Conservation (phyloP, 1,140 invertebrate genomes). For the Saccostrea echinata region DNA sequence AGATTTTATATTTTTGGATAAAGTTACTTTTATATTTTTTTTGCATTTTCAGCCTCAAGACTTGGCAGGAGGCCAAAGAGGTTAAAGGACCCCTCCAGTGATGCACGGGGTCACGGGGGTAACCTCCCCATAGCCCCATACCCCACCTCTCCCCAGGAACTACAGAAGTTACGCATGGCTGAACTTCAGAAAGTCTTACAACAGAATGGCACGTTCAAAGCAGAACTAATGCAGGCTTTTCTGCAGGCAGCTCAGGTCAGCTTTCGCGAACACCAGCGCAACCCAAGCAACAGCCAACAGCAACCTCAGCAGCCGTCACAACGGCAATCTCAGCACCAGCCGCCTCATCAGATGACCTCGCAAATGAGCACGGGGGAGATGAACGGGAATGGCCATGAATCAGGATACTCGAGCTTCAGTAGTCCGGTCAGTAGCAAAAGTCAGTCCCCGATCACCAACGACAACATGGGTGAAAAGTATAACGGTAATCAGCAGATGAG, state of each 20-base stretch:
- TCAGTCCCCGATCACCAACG: constrained; percentile 59
- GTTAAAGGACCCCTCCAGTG: constrained; percentile 74
- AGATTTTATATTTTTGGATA: background rate
- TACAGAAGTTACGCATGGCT: constrained; percentile 73
- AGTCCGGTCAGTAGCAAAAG: constrained; percentile 66
- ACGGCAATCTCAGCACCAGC: background rate
- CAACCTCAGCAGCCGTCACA: constrained; percentile 4
- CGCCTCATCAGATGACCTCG: background rate
- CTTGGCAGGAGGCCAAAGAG: constrained; percentile 79
- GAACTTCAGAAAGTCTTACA: constrained; percentile 75
- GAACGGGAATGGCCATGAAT: constrained; percentile 49
- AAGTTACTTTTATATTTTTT: background rate
- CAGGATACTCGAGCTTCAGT: constrained; percentile 66
- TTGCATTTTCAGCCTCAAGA: constrained; percentile 76
- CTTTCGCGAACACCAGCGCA: constrained; percentile 73
- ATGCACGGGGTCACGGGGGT: constrained; percentile 59
- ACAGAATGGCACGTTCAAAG: constrained; percentile 73
- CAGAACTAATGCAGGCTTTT: constrained; percentile 76
- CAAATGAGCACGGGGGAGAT: background rate
- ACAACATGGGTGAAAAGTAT: background rate
- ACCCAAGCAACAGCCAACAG: constrained; percentile 50
- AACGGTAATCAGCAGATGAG: constrained; percentile 17
- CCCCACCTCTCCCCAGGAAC: constrained; percentile 68
- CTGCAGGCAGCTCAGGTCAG: constrained; percentile 73
- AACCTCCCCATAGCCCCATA: constrained; percentile 76